Base-by-base conservation (phyloP, 1,140 invertebrate genomes). In the Rhizoglyphus robini region DNA sequence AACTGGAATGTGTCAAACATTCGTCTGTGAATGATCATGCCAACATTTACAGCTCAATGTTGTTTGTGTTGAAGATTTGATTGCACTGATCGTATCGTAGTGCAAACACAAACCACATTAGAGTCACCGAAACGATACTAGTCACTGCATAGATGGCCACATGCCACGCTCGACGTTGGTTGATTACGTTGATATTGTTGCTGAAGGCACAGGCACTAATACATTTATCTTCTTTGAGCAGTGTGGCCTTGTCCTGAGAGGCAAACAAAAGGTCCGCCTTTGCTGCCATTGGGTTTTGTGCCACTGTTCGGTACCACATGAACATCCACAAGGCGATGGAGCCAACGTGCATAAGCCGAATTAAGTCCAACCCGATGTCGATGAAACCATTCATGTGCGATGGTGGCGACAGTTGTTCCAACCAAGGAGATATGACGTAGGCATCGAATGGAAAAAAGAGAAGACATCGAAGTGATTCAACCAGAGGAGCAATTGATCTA, bases 221-320 rank as follows among this genome's bases (percentile, higher is more conserved):
- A 36, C 46, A 64, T 38, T 64, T 64, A 27, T 64, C 63, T 38
- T 64, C 63, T 57, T 64, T 64, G 2, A 64, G 20, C n/a, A 64
- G 29, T 57, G 51, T 48, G 2, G 46, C 4, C 25, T 64, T 64
- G 29, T 64, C 46, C 15, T 23, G 11, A 11, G 15, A 20, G 3
- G n/a, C 48, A 13, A 51, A 25, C n/a, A 46, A 46, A n/a, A 51
- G 23, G 15, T 51, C 48, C 2, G 48, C 48, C 29, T 51, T 51
- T 2, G 23, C 23, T 18, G 27, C 1, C 5, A 1, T 57, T 20
- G 41, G 23, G 25, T 58, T 58, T n/a, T 23, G 32, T 13, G 8
- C 15, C 2, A 3, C 27, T 20, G 15, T 60, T 2, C 58, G 58
- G 15, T 29, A 60, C 63, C 63, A 64, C 20, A 64, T 2, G 3